These are phyloP conservation scores for Horisme vitalbata DNA, from an alignment of 2,888 invertebrate genomes.

Conservation along the genomic window DNA sequence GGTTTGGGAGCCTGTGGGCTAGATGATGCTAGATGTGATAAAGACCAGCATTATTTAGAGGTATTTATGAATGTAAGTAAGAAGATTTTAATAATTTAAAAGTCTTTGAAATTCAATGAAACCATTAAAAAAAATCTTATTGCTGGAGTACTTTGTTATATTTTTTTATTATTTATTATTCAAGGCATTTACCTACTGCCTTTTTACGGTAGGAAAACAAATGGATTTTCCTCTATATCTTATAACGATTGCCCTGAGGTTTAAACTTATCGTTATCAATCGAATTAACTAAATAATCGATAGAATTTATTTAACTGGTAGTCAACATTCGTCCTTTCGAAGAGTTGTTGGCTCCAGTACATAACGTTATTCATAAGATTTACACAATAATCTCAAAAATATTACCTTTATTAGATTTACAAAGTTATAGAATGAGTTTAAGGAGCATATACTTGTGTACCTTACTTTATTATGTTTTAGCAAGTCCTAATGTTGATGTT, in stretches of 20 bases:
- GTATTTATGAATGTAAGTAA: no score
- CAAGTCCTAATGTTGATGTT: neutral
- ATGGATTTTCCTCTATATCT: conserved; percentile 13
- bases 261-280: conserved; percentile 38
- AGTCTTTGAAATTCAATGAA: no score
- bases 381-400: neutral
- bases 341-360: conserved; percentile 29
- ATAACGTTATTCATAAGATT: conserved; percentile 3
- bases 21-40: no score
- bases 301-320: no score
- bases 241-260: conserved; percentile 19
- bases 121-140: no score
- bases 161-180: no score
- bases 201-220: neutral
- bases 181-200: no score
- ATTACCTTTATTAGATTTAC: conserved; percentile 1
- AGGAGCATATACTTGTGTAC: neutral
- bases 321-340: conserved; percentile 31
- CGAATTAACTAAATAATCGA: conserved; percentile 42
- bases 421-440: conserved; percentile 1
- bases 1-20: no score
- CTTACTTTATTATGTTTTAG: neutral
- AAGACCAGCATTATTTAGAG: no score
- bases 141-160: no score
- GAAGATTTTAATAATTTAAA: no score